These are phyloP conservation scores for Tribolium madens DNA, from an alignment of 1,140 invertebrate genomes.

Conservation along the genomic window DNA sequence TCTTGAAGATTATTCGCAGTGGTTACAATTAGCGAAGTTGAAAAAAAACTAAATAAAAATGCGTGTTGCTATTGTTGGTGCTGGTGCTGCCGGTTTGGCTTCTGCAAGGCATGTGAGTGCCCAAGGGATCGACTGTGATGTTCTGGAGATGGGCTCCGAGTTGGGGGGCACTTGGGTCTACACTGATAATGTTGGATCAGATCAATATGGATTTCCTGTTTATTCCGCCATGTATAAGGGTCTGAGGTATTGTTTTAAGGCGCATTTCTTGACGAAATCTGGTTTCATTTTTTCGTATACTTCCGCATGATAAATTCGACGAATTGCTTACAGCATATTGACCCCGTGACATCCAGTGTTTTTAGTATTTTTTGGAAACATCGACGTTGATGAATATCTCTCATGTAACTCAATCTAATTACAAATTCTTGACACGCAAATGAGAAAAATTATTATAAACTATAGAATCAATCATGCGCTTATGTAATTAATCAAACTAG, in stretches of 20 bases:
- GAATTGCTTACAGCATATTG: no score
- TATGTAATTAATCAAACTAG: slow-evolving; percentile 31
- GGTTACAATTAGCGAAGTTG: not conserved
- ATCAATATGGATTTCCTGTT: slow-evolving; percentile 82
- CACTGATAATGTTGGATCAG: slow-evolving; percentile 75
- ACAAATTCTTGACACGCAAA: slow-evolving; percentile 7
- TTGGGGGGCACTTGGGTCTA: slow-evolving; percentile 94
- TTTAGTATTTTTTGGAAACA: not conserved
- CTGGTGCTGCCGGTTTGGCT: slow-evolving; percentile 75
- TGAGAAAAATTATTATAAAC: slow-evolving; percentile 41
- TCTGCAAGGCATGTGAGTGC: slow-evolving; percentile 68
- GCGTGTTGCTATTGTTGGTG: slow-evolving; percentile 75
- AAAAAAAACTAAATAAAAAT: slow-evolving; percentile 64
- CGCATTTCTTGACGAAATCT: not conserved
- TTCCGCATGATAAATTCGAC: slow-evolving; percentile 7
- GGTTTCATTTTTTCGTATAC: not conserved
- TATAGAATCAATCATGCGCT: slow-evolving; percentile 41
- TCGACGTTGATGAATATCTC: slow-evolving; percentile 6
- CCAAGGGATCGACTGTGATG: slow-evolving; percentile 66
- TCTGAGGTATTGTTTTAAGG: slow-evolving; percentile 72
- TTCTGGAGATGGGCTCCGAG: slow-evolving; percentile 79
- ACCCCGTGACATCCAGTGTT: not conserved
- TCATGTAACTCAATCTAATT: slow-evolving; percentile 5
- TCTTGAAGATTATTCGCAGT: slow-evolving; percentile 31
- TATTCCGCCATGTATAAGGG: slow-evolving; percentile 91